Base-by-base conservation (phyloP, 2,797 vertebrate genomes). In the Enteromius paludinosus region DNA sequence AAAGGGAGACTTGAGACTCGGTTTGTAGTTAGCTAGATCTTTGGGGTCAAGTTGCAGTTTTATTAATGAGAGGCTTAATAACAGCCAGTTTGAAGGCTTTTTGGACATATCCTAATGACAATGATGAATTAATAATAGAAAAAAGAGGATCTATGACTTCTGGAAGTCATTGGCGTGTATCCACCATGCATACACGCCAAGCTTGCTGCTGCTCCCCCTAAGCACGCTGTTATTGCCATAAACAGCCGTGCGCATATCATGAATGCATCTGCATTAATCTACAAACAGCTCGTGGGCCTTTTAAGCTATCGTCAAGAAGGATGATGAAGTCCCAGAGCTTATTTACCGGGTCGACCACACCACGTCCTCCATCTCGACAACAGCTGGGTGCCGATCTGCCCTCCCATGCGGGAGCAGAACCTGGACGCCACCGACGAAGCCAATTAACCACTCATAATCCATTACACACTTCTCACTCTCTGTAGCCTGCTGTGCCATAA, bases 261-360 rank as follows among this genome's bases (percentile, higher is more conserved):
- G 87, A 89, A 88, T 88, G 80, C 71, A 88, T 87, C 85, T 87
- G 71, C 85, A 85, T 87, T 87, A 84, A 88, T 87, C 74, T 77
- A 56, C 81, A 8, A 25, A 45, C 65, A 30, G 68, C 56, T 30
- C 28, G 11, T 38, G n/a, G 71, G 47, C 43, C 45, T 25, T 65
- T 41, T 81, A 56, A 78, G 72, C 10, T 71, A 59, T 81, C 30
- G 15, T 75, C 59, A 66, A 68, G 83, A 87, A 71, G 30, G 76
- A 73, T 86, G 84, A 83, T 82, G 54, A 54, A 82, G 71, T 77
- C 79, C 30, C 65, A 23, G 9, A 17, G 74, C 64, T 65, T 85
- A 74, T 88, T 86, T 86, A 82, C 85, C 8, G 49, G 52, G 54
- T 76, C 10, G 12, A 73, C 73, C 78, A 33, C 8, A 47, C 33